A percentile compares a stretch with the other conserved stretches of the same genome.
Conservation (phyloP, 2,797 vertebrate genomes). For the Sylvilagus floridanus region DNA sequence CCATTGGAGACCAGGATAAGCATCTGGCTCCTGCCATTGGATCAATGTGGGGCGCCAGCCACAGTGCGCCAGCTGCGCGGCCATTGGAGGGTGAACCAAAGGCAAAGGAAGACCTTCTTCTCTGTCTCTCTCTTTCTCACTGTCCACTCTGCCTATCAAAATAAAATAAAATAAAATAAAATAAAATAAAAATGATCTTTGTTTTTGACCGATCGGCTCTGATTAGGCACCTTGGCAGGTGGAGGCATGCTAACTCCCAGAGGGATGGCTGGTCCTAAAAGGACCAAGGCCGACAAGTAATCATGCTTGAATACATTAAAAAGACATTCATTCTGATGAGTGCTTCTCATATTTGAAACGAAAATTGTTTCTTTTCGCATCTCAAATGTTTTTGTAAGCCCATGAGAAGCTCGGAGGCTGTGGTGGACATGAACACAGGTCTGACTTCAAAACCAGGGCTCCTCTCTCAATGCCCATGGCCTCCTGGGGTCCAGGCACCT, state of each 20-base stretch:
- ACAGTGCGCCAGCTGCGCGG: no score
- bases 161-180: no score
- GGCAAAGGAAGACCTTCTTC: no score
- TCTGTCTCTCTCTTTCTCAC: no score
- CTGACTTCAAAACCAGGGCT: background rate
- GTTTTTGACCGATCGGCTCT: background rate
- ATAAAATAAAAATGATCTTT: background rate
- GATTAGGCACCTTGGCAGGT: background rate
- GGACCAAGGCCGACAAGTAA: background rate
- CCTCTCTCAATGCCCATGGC: background rate
- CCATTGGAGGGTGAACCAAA: no score
- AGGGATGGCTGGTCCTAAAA: background rate
- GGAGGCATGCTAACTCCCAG: background rate
- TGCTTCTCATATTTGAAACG: background rate
- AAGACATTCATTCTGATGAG: background rate
- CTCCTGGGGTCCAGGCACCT: background rate
- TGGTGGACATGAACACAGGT: background rate
- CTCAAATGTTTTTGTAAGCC: background rate
- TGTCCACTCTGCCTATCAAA: no score
- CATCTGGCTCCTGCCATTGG: no score
- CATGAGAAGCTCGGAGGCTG: accelerated
- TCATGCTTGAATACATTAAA: background rate
- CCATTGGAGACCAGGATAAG: no score
- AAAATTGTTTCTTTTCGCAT: background rate
- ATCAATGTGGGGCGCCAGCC: no score